phyloP scores from a whole-genome alignment of 2,888 invertebrate species.

The Hirtodrosophila trivittata region DNA sequence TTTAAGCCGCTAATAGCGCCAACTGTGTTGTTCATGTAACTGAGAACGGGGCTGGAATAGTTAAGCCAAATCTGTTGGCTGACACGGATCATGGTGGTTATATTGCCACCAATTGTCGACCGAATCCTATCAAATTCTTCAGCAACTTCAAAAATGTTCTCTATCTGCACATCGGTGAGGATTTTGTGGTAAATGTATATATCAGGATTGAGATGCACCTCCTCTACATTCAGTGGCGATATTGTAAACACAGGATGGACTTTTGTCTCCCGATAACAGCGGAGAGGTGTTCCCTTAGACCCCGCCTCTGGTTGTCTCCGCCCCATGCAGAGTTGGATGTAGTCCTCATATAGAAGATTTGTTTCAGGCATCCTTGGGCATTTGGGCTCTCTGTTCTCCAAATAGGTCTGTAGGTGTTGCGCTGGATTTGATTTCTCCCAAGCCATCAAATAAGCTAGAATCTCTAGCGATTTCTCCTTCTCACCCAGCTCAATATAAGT shows the following conservation, averaged over 20 bases:
- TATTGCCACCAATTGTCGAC: conserved; percentile 36
- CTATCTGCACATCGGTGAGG: conserved; percentile 92
- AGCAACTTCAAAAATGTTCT: conserved; percentile 80
- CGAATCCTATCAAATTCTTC: conserved; percentile 35
- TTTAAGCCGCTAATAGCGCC: conserved; percentile 93
- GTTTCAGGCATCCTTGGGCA: background rate
- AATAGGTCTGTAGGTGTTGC: conserved; percentile 29
- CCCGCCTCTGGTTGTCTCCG: conserved; percentile 20
- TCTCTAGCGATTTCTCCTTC: conserved; percentile 24
- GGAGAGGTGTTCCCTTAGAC: background rate
- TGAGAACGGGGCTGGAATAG: conserved; percentile 39
- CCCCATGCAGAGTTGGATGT: conserved; percentile 64
- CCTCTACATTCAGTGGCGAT: conserved; percentile 92
- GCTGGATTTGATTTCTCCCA: conserved; percentile 25
- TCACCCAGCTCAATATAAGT: conserved; percentile 59
- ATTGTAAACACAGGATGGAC: conserved; percentile 88
- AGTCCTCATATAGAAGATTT: conserved; percentile 34
- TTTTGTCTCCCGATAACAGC: conserved; percentile 52
- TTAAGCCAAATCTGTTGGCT: conserved; percentile 71
- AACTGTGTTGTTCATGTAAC: conserved; percentile 31
- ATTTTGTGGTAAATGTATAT: conserved; percentile 94
- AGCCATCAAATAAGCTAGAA: conserved; percentile 42
- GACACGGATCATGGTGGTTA: conserved; percentile 51
- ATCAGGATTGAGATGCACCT: conserved; percentile 89
- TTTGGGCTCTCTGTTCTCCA: conserved; percentile 26